Base-by-base conservation (phyloP, 2,797 vertebrate genomes). In the Esox masquinongy region DNA sequence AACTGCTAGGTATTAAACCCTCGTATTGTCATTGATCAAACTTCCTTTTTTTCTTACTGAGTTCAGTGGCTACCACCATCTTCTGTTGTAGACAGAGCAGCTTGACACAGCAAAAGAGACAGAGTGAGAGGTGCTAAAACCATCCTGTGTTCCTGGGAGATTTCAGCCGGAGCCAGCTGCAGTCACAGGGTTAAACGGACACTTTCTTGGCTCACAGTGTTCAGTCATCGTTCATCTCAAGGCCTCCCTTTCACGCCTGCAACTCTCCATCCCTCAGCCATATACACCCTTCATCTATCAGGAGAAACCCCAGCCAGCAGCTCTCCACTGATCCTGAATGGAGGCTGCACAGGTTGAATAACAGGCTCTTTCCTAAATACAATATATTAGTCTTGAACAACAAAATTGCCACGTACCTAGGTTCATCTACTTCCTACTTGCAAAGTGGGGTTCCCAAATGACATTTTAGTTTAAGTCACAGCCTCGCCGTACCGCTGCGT, bases 161-260 rank as follows among this genome's bases (percentile, higher is more conserved):
- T 79, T 80, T 89, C 81, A 80, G 80, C 51, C 2, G 17, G 16
- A 53, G 51, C 5, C 51, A 19, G 53, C 83, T 87, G 74, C 73
- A 77, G 77, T 74, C 71, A 73, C 79, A 80, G 87, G 88, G 89
- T 91, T 92, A 89, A 93, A 88, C 66, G 74, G 80, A 78, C 81
- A 84, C 86, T 84, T 89, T 88, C 85, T 86, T 90, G 88, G 88
- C 85, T 88, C 79, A 47, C 39, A 80, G 82, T 80, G 78, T 84
- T 88, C 70, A 47, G 39, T 90, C 80, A 86, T 90, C 91, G 83
- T 84, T 88, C 84, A 90, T 85, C 72, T 83, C 85, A 87, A 85
- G 75, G 79, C 81, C 86, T 83, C 87, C 73, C 74, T 61, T 88
- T 83, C 85, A 24, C 22, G n/a, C 56, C 22, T 61, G n/a, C 56